Evolutionary conservation across 2,113 vertebrate species (phyloP), one percentile per base, ranked within the genome.

Genomic region (Neotoma lepida): DNA sequence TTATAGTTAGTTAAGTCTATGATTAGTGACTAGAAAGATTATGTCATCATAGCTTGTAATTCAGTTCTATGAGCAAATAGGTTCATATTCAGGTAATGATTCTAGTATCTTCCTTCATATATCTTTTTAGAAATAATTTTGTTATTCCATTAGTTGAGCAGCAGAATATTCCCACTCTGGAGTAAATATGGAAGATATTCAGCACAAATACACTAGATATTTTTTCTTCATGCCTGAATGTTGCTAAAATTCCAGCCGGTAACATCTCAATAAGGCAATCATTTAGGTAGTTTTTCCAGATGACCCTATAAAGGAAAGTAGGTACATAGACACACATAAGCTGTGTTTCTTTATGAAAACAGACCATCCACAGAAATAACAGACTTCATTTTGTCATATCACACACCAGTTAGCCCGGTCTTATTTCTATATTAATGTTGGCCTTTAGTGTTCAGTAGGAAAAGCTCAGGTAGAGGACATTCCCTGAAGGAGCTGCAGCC

Each of bases 41-140:
- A 22, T 92, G 71, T 94, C 80, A 64, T 78, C 12, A 4, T 64
- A 92, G 82, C 85, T 96, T 85, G 88, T 95, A 91, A 63, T 81
- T 95, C 95, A 96, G 77, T 51, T 95, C 88, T 6, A 4, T 39
- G 90, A 92, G 39, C 94, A 97, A 94, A 85, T 51, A 49, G 91
- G 46, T 49, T 96, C 84, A 96, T 15, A 20, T 96, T 95, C 96
- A 93, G 54, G 71, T 73, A 93, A 46, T 87, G 54, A 93, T 84
- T 93, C 85, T 22, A 89, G 64, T 89, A 49, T 93, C 74, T 94
- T 94, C 82, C 56, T 39, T 94, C 12, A 51, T 78, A 18, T 30
- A 26, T 12, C 33, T 91, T 97, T 97, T 96, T 96, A 41, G 76
- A 94, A 4, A 90, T 96, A 95, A 93, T 97, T 95, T 76, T 91